Base-by-base conservation (phyloP, 2,113 vertebrate species). In the Chlorodrepanis virens region DNA sequence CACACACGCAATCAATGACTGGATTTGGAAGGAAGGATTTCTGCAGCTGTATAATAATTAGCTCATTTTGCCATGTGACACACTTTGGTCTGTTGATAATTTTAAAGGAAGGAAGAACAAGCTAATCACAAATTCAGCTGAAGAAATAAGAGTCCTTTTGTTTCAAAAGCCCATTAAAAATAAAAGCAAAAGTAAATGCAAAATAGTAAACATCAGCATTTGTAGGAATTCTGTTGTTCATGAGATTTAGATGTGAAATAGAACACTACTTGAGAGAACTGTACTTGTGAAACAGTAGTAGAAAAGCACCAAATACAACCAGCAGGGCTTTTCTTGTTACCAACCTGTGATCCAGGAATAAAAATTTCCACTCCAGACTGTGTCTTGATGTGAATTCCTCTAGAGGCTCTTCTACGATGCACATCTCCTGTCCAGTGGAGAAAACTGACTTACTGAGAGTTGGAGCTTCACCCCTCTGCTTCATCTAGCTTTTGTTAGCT, bases 341-440 rank as follows among this genome's bases (percentile, higher is more conserved):
- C 87, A 93, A 98, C 98, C 98, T 98, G 97, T 98, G 98, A 97
- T 98, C 98, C 90, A 98, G 97, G 97, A 98, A 98, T 90, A 98
- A 98, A 98, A 98, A 98, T 96, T 98, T 98, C 98, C 98, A 98
- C 94, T 98, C 98, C 95, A 98, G 97, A 94, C 98, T 98, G 90
- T 98, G 98, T 96, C 98, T 98, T 94, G 98, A 98, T 81, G 98
- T 98, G 96, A 98, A 98, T 98, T 98, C 98, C 76, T 98, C 98
- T 89, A 98, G 97, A 95, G 97, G 97, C 93, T 98, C 98, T 71
- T 98, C 98, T 89, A 97, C 97, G 3, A 98, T 92, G 95, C 98
- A 98, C 97, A 98, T 98, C 97, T 98, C 98, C 98, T 98, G 89
- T 74, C 94, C 95, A 81, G 80, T 81, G 88, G 97, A 96, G 83